Percentiles rank a stretch among this genome's conserved stretches.
These are phyloP conservation scores for Drosophila pseudoananassae DNA, from an alignment of 1,140 invertebrate genomes.

Conservation along the genomic window DNA sequence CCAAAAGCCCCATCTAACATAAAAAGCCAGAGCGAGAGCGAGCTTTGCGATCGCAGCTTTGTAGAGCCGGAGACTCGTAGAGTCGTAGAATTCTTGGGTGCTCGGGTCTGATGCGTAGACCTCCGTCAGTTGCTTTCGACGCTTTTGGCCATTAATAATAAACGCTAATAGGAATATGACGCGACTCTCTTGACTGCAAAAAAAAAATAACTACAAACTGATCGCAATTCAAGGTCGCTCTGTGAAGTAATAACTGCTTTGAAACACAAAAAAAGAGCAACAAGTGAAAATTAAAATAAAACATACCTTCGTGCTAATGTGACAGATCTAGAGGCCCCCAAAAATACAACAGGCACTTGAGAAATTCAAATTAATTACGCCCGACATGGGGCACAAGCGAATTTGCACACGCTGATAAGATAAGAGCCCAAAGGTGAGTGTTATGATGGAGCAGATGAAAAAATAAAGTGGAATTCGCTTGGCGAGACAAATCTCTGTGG, in stretches of 20 bases:
- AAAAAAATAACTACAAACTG: conserved; percentile 31
- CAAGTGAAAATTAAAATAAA: conserved; percentile 20
- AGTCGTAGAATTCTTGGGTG: conserved; percentile 50
- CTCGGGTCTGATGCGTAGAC: conserved; percentile 51
- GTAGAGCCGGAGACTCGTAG: conserved; percentile 6
- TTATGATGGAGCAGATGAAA: conserved; percentile 12
- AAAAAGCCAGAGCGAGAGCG: conserved; percentile 18
- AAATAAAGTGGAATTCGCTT: conserved; percentile 35
- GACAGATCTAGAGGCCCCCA: conserved; percentile 18
- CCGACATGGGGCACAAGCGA: conserved; percentile 25
- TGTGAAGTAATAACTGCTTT: conserved; percentile 17
- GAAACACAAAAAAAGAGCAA: neutral
- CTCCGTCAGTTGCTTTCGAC: conserved; percentile 52
- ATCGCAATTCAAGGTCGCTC: conserved; percentile 60
- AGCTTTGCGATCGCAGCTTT: conserved; percentile 58
- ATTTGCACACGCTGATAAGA: conserved; percentile 39
- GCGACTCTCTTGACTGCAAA: conserved; percentile 48
- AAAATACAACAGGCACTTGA: conserved; percentile 27
- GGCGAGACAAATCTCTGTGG: conserved; percentile 44
- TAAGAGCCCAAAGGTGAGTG: conserved; percentile 45
- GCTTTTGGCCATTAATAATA: conserved; percentile 72
- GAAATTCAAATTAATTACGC: conserved; percentile 55
- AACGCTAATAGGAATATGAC: conserved; percentile 49
- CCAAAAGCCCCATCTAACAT: conserved; percentile 8
- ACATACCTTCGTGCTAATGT: conserved; percentile 8